phyloP scores from a whole-genome alignment of 2,797 vertebrate genomes.

The Falco columbarius region DNA sequence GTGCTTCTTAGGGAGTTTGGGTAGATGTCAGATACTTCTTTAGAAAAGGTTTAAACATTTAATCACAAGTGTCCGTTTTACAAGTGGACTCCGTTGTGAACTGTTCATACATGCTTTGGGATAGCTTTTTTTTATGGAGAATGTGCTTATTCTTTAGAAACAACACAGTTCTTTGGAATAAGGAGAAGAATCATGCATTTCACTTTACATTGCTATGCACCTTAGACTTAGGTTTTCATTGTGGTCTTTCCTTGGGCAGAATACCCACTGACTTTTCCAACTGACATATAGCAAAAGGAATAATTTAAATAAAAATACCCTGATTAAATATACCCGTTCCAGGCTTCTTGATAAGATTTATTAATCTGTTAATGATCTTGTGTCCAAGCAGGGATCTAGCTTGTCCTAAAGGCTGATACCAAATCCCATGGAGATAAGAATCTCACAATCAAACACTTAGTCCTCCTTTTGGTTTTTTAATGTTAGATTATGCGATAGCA shows the following conservation, averaged over 20 bases:
- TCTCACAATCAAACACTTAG: not conserved
- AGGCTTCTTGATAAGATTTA: not conserved
- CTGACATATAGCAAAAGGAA: not conserved
- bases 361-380: not conserved
- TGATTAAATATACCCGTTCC: not conserved
- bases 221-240: not conserved
- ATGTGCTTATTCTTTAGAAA: not conserved
- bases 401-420: not conserved
- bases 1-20: not conserved
- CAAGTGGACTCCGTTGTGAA: not conserved
- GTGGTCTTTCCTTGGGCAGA: not conserved
- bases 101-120: not conserved
- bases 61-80: not conserved
- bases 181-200: not conserved
- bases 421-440: not conserved
- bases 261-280: not conserved
- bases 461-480: not conserved
- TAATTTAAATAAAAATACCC: not conserved
- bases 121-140: not conserved
- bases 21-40: not conserved
- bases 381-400: not conserved
- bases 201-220: not conserved
- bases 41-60: not conserved
- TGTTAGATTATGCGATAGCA: not conserved
- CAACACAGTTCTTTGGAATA: not conserved